A percentile compares a stretch with the other conserved stretches of the same genome.
These are phyloP conservation scores for Lasioglossum villosulum DNA, from an alignment of 2,888 invertebrate species.

Conservation along the genomic window DNA sequence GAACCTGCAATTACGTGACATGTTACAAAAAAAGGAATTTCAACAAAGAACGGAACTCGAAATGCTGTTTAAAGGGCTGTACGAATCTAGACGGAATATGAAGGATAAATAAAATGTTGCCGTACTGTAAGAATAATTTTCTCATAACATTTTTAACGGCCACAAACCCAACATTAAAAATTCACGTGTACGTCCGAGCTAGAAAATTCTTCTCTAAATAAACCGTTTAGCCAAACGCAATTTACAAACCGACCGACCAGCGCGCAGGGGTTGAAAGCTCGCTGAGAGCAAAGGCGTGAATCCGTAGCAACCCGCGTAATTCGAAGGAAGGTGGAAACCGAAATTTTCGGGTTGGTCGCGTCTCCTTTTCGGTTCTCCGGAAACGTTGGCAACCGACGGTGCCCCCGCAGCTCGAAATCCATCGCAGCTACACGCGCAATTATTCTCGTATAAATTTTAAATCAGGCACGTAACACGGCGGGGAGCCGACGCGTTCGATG, in stretches of 20 bases:
- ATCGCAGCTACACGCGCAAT: constrained; percentile 55
- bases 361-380: constrained; percentile 28
- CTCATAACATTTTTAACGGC: neutral
- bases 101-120: too few species aligned
- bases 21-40: neutral
- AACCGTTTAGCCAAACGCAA: neutral
- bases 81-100: neutral
- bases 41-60: neutral
- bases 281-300: neutral
- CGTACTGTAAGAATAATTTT: neutral
- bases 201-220: neutral
- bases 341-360: neutral
- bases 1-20: neutral
- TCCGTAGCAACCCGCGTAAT: neutral
- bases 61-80: neutral
- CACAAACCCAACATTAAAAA: neutral
- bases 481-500: constrained; percentile 6
- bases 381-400: constrained; percentile 30
- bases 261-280: neutral
- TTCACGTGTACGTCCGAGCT: neutral
- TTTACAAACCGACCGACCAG: neutral
- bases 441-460: constrained; percentile 76
- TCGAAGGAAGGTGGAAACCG: neutral
- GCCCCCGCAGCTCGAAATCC: constrained; percentile 33
- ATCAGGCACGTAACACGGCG: constrained; percentile 65